Base-by-base conservation (phyloP, 2,888 invertebrate genomes). In the Chromoteleia sp. region DNA sequence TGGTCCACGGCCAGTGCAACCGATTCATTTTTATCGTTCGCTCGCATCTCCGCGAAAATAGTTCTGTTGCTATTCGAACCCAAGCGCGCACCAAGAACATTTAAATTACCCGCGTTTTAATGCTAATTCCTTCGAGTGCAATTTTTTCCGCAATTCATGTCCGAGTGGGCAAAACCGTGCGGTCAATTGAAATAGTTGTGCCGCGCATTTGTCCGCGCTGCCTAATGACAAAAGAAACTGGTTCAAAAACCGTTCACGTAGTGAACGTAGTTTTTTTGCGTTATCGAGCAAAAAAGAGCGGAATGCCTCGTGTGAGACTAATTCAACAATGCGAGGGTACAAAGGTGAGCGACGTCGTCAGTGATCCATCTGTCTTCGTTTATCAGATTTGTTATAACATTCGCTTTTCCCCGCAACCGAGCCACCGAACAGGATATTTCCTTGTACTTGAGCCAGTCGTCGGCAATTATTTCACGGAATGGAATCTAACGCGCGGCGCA, bases 401-500 rank as follows among this genome's bases (percentile, higher is more conserved):
- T 71, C 15, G 50, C 58, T 78, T 71, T 78, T 78, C 54, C 63
- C 12, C 21, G 29, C 63, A 45, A 52, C 12, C 15, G 33, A 58
- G 29, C 12, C 10, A 12, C 50, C 39, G 19, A 63, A 54, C 65
- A 56, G 68, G 54, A 74, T 75, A 56, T 70, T 81, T 81, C 52
- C 71, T 56, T 54, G 71, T 75, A 63, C 75, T 58, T 68, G 41
- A 48, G 58, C 21, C 17, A 15, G 50, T 67, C 43, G 39, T 33
- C 30, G 19, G 71, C 80, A 75, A 75, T 81, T 80, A 88, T 89
- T 90, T 88, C 90, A 86, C 77, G 84, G 86, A 90, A 89, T 88
- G 88, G 87, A 88, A 89, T 89, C 68, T 67, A 81, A 81, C 76
- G 81, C 83, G 73, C 63, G 74, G 61, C 48, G 81, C 85, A 86